Evolutionary conservation across 2,888 invertebrate genomes (phyloP).

Genomic region (Auanema sp.): DNA sequence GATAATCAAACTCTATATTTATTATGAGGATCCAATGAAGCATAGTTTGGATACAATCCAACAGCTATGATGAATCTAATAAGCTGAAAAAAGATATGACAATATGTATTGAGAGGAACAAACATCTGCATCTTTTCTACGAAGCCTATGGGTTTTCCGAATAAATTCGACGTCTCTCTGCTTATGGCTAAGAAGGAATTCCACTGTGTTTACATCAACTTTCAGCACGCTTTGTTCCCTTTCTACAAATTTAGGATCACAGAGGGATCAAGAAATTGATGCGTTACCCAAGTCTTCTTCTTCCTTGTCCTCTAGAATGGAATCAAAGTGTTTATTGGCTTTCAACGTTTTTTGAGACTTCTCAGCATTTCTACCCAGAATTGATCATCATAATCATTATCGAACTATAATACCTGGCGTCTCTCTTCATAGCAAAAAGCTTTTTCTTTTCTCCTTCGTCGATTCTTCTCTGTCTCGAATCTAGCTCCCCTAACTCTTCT

Average conservation of each 20-base stretch:
- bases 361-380: conserved; percentile 45
- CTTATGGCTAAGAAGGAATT: conserved; percentile 46
- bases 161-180: conserved; percentile 40
- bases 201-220: conserved; percentile 48
- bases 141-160: conserved; percentile 35
- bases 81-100: conserved; percentile 21
- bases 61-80: conserved; percentile 76
- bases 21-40: conserved; percentile 91
- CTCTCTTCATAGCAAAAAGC: conserved; percentile 78
- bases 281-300: conserved; percentile 32
- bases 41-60: conserved; percentile 92
- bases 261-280: background rate
- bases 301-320: conserved; percentile 46
- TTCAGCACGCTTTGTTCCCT: conserved; percentile 40
- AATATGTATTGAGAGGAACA: too few relatives aligned
- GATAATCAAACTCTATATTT: conserved; percentile 74
- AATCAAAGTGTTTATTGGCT: conserved; percentile 57
- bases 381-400: background rate
- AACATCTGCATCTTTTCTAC: conserved; percentile 38
- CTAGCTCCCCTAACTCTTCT: conserved; percentile 43
- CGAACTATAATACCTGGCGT: conserved; percentile 70
- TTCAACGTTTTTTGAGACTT: conserved; percentile 73
- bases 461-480: conserved; percentile 65
- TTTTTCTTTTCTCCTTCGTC: conserved; percentile 87
- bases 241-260: conserved; percentile 19